Conservation (phyloP, 2,113 vertebrate species). For the Bostrychus sinensis region DNA sequence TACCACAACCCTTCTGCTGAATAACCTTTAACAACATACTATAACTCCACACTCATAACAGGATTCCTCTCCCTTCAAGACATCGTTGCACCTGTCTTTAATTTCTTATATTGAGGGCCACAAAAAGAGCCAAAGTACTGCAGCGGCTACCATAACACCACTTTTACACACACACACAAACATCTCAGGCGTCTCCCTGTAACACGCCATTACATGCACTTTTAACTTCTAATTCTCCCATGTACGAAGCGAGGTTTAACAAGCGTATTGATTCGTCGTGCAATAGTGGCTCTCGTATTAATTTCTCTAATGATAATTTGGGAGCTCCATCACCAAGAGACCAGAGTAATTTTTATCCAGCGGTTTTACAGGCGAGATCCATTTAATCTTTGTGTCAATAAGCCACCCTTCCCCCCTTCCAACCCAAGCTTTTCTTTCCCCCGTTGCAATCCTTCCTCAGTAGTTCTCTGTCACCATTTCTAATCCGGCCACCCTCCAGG, state of each 20-base stretch:
- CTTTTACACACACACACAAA: conserved; percentile 20
- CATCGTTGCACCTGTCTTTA: conserved; percentile 32
- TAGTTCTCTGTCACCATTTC: conserved; percentile 48
- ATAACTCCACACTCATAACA: conserved; percentile 38
- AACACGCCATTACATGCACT: conserved; percentile 41
- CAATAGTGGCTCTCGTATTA: conserved; percentile 49
- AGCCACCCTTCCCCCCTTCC: conserved; percentile 3
- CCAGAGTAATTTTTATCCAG: conserved; percentile 51
- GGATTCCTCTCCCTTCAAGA: conserved; percentile 48
- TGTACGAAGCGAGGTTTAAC: conserved; percentile 41
- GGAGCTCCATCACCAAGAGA: conserved; percentile 51
- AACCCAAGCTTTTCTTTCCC: conserved; percentile 26
- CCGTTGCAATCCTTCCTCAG: conserved; percentile 30
- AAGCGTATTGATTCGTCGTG: conserved; percentile 52
- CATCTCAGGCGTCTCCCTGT: conserved; percentile 13
- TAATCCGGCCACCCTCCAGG: conserved; percentile 56
- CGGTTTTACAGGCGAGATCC: conserved; percentile 56
- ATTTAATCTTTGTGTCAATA: conserved; percentile 74
- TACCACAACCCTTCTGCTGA: conserved; percentile 18
- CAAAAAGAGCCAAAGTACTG: conserved; percentile 37
- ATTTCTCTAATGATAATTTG: conserved; percentile 63
- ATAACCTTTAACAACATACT: conserved; percentile 30
- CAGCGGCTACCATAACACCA: conserved; percentile 49
- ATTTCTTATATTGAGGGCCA: conserved; percentile 49
- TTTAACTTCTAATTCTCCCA: conserved; percentile 42